Base-by-base conservation (phyloP, 2,797 vertebrate genomes). In the Premnoplex brunnescens region DNA sequence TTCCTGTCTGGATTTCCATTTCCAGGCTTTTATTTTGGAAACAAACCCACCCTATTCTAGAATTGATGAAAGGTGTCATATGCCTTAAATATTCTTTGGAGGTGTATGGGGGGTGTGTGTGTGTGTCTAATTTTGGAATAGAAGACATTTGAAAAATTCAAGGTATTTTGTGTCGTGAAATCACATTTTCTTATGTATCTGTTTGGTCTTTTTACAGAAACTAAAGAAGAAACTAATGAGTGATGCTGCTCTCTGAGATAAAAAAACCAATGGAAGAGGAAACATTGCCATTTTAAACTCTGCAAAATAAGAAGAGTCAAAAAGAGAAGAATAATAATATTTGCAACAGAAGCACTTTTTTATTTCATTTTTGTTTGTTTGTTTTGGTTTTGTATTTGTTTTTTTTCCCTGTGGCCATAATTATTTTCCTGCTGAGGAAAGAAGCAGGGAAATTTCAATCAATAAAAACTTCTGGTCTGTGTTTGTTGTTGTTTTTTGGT, bases 361-460 rank as follows among this genome's bases (percentile, higher is more conserved):
- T 4, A 3, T 44, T 64, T 34, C 1, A 17, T 43, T 43, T 76
- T 66, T 58, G 14, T 12, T 22, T 41, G 1, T 46, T 46, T 46
- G 20, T 22, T 46, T 46, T 41, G 4, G 59, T 43, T 1, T 21
- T 21, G 36, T 1, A 2, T 51, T 44, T 34, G 4, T 37, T 51
- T 67, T 58, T 54, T 87, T 71, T 75, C 54, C 5, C 83, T 71
- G 5, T 91, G 85, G 30, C 69, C 15, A 6, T 76, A 27, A 60
- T 82, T 56, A 32, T 64, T 76, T 77, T 83, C 39, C 80, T 26
- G 79, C 91, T 96, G 93, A 94, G 28, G 39, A 86, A 88, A 85
- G 59, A 89, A 95, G 87, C 56, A 55, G 77, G 52, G 66, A 88
- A 71, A 51, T 79, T 71, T 83, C 64, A 54, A 10, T 82, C 58